Conservation (phyloP, 2,113 vertebrate species). For the Coreoperca whiteheadi region DNA sequence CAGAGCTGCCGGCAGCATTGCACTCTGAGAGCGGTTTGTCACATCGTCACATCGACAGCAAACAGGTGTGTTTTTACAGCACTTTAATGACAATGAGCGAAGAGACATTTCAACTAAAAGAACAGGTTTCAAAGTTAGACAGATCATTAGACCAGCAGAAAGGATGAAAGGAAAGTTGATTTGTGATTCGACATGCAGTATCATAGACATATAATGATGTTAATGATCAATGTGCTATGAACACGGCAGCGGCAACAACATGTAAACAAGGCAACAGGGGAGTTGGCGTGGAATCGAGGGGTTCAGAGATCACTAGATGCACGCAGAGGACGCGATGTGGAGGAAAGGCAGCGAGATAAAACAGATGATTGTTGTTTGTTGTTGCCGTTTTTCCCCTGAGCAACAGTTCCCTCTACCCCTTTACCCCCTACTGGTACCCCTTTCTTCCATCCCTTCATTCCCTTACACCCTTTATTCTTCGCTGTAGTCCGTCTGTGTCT, state of each 20-base stretch:
- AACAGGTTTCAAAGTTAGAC: constrained; percentile 53
- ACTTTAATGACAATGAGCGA: constrained; percentile 58
- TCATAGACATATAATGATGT: constrained; percentile 76
- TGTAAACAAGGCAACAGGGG: constrained; percentile 83
- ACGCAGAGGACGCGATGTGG: constrained; percentile 62
- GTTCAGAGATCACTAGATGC: constrained; percentile 80
- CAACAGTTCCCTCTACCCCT: constrained; percentile 70
- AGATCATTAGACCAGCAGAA: constrained; percentile 70
- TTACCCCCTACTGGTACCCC: constrained; percentile 63
- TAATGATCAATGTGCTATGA: constrained; percentile 74
- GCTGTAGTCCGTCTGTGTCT: constrained; percentile 59
- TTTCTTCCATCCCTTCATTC: constrained; percentile 54
- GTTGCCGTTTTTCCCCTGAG: constrained; percentile 75
- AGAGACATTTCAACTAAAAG: constrained; percentile 42
- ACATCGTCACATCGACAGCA: constrained; percentile 18
- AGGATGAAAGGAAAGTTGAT: constrained; percentile 61
- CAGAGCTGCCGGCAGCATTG: neutral
- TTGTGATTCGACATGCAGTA: constrained; percentile 66
- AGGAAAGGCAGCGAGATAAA: constrained; percentile 75
- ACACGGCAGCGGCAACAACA: constrained; percentile 53
- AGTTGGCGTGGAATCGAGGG: constrained; percentile 69
- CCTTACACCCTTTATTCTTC: constrained; percentile 28
- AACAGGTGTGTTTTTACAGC: constrained; percentile 65
- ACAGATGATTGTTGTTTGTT: constrained; percentile 81
- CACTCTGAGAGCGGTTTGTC: constrained; percentile 24